Base-by-base conservation (phyloP, 2,113 vertebrate species). In the Tychaedon coryphoeus region DNA sequence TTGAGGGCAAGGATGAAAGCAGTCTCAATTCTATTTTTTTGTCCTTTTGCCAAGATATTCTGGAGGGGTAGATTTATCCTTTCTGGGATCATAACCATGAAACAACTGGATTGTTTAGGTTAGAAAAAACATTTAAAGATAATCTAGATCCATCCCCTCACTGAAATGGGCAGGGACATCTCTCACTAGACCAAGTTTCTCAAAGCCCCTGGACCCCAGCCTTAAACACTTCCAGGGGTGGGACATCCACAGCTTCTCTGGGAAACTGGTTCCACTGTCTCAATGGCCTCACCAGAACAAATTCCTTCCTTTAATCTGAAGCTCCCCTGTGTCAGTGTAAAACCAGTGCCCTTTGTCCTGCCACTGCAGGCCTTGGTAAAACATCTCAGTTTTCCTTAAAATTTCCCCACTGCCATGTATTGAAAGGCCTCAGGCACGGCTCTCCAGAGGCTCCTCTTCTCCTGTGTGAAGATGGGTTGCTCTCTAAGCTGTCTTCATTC, bases 11-110 rank as follows among this genome's bases (percentile, higher is more conserved):
- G 10, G 22, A 56, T 24, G 19, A 76, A 45, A 18, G 42, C 17
- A 72, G 14, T 16, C 18, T 43, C 40, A 69, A 0, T 51, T 56
- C 23, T 5, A 4, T 5, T 1, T 36, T 81, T 53, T 43, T 1
- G 6, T 53, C 8, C 12, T 65, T 77, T 76, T 77, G 31, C 16
- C 57, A 82, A 8, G 42, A 42, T 86, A 34, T 78, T 23, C 2
- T 28, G 43, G 24, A 34, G 4, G 28, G 19, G 3, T 18, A 40
- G 14, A 10, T 45, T 80, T 72, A 8, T 50, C 40, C 45, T 70
- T 61, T 50, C 26, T 53, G 29, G 15, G 25, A 50, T 67, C 40
- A 38, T 7, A 36, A 4, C 26, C 36, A 29, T 2, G 60, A 54
- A 74, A 54, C 50, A 51, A 60, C 19, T 45, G 40, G 38, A 56